Conservation (phyloP, 2,797 vertebrate genomes). For the Sebastes cheni region DNA sequence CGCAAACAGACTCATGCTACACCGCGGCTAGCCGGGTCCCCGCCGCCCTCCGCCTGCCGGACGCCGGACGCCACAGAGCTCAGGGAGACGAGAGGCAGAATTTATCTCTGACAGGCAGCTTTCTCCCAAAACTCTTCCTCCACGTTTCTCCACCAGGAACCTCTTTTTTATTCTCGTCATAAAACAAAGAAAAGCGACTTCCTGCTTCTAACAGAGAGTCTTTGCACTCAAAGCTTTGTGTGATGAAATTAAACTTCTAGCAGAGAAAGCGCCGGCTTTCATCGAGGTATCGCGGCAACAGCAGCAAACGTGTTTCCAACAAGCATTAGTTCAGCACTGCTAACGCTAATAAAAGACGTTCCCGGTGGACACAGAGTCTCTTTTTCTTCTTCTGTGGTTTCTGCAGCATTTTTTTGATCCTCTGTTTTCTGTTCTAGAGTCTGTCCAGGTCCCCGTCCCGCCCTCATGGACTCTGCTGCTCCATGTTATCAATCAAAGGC, state of each 20-base stretch:
- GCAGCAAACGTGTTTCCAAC: slow-evolving; percentile 12
- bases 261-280: not conserved
- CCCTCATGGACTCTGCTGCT: slow-evolving; percentile 89
- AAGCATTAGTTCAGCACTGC: slow-evolving; percentile 18
- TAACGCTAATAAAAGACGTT: slow-evolving; percentile 2
- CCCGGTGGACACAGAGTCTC: slow-evolving; percentile 9
- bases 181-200: not conserved
- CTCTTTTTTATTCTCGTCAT: not conserved
- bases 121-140: slow-evolving; percentile 5
- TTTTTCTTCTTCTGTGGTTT: not conserved
- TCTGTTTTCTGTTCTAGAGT: not conserved
- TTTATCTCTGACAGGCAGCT: slow-evolving; percentile 36
- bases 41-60: not conserved
- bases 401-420: not conserved
- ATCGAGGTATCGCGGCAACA: slow-evolving; percentile 5
- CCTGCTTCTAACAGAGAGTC: not conserved
- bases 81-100: not conserved
- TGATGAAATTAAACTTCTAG: slow-evolving; percentile 4
- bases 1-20: slow-evolving; percentile 32
- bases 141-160: slow-evolving; percentile 28
- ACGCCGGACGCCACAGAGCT: not conserved
- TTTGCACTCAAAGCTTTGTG: not conserved
- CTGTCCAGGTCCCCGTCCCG: not conserved
- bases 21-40: not conserved
- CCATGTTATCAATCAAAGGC: slow-evolving; percentile 92